Conservation (phyloP, 2,797 vertebrate species). For the Anabacerthia variegaticeps region DNA sequence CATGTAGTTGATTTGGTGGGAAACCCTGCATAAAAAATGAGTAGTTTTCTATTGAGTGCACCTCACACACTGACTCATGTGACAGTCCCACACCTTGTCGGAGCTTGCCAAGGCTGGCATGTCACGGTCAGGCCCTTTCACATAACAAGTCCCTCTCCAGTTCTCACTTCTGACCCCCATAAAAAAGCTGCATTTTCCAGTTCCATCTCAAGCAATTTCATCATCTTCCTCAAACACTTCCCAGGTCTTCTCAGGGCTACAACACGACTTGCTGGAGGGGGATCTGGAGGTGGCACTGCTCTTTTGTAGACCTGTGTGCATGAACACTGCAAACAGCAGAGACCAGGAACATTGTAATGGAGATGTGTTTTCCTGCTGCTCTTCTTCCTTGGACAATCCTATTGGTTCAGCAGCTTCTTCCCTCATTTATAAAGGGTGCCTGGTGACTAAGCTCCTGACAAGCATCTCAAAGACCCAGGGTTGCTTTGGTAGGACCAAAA, state of each 20-base stretch:
- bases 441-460: neutral
- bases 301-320: neutral
- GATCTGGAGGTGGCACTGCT: neutral
- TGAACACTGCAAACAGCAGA: neutral
- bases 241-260: neutral
- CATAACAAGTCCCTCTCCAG: neutral
- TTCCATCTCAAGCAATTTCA: neutral
- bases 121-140: neutral
- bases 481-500: neutral
- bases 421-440: neutral
- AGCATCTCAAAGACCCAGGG: neutral
- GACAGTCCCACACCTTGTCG: neutral
- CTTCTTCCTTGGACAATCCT: neutral
- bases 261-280: neutral
- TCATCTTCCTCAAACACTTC: neutral
- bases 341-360: neutral
- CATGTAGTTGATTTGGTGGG: neutral
- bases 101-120: neutral
- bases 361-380: neutral
- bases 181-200: neutral
- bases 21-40: neutral
- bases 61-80: accelerated
- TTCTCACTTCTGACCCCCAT: neutral
- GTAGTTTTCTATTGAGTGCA: neutral
- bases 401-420: neutral